Percentiles rank a stretch among this genome's conserved stretches.
Evolutionary conservation across 2,113 vertebrate genomes (phyloP).

Genomic region (Choloepus hoffmanni): DNA sequence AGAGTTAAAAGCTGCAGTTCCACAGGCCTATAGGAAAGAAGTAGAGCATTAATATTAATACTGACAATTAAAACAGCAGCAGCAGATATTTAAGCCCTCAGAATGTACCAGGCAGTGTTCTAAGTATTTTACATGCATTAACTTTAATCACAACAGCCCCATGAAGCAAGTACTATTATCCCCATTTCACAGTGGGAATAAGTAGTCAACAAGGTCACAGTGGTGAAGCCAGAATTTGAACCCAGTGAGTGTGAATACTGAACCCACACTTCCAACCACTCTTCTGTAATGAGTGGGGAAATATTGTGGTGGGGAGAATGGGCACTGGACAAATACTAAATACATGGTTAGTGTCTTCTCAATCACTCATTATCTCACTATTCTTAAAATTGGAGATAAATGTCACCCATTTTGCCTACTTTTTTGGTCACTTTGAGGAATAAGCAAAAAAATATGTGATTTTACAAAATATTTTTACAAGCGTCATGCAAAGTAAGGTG

Average conservation of each 20-base stretch:
- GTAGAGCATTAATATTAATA: neutral
- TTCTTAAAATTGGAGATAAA: neutral
- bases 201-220: neutral
- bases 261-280: neutral
- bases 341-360: neutral
- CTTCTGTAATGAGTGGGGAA: neutral
- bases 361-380: neutral
- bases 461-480: neutral
- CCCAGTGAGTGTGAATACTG: neutral
- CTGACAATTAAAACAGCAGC: neutral
- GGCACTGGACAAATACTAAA: neutral
- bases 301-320: neutral
- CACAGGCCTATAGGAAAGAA: neutral
- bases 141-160: neutral
- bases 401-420: neutral
- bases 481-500: neutral
- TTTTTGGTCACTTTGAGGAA: neutral
- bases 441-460: neutral
- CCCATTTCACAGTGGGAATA: neutral
- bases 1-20: neutral
- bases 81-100: neutral
- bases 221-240: neutral
- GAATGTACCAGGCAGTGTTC: neutral
- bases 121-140: slow-evolving; percentile 24
- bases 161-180: neutral